These are phyloP conservation scores for Rhynchotus rufescens DNA, from an alignment of 2,797 vertebrate species.

Conservation along the genomic window DNA sequence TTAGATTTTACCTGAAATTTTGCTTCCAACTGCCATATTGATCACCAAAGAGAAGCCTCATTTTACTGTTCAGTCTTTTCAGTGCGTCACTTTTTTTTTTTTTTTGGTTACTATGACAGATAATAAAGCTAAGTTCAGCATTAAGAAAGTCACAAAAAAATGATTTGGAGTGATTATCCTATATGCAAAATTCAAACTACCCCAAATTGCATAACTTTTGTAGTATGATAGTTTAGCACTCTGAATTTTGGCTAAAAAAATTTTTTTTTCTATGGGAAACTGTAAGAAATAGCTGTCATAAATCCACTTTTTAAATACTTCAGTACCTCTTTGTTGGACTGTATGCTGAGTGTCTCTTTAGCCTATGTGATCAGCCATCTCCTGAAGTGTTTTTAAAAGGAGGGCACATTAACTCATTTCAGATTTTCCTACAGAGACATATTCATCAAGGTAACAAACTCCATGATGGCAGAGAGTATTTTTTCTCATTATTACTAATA, in stretches of 20 bases:
- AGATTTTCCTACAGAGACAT: constrained; percentile 38
- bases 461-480: constrained; percentile 13
- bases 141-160: neutral
- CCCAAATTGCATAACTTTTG: neutral
- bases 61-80: neutral
- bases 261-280: constrained; percentile 16
- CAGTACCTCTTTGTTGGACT: constrained; percentile 11
- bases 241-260: constrained; percentile 21
- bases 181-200: neutral
- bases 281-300: constrained; percentile 31
- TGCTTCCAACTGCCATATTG: neutral
- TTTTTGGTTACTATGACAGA: neutral
- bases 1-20: neutral
- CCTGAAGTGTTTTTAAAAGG: constrained; percentile 40
- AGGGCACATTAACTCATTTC: constrained; percentile 10
- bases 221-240: neutral
- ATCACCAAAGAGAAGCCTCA: neutral
- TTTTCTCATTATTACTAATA: constrained; percentile 53
- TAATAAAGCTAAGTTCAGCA: neutral
- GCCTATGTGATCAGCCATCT: constrained; percentile 1
- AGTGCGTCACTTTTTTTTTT: neutral
- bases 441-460: constrained; percentile 58
- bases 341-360: constrained; percentile 26
- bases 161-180: neutral
- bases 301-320: neutral